These are phyloP conservation scores for Cinclus mexicanus DNA, from an alignment of 2,113 vertebrate species.

Conservation along the genomic window DNA sequence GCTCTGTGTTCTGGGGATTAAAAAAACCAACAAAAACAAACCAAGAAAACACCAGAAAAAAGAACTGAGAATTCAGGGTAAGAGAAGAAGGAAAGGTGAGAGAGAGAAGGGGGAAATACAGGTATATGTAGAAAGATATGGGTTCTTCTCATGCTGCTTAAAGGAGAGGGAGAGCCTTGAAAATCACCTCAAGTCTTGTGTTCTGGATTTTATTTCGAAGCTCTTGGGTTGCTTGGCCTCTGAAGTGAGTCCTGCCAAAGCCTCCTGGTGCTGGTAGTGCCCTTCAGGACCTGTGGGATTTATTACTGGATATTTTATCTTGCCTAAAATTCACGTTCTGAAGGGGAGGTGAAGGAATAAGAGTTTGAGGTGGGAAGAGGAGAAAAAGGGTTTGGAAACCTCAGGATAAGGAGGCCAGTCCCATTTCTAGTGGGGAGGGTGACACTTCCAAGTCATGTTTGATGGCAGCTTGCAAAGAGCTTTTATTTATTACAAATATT, in stretches of 20 bases:
- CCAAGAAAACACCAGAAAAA: not conserved
- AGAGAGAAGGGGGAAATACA: not conserved
- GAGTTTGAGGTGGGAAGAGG: not conserved
- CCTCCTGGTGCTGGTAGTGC: not conserved
- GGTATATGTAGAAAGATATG: not conserved
- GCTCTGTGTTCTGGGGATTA: not conserved
- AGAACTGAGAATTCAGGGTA: not conserved
- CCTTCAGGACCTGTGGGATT: not conserved
- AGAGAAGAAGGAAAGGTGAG: not conserved
- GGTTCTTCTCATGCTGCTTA: not conserved
- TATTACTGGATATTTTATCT: not conserved
- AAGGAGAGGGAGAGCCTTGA: not conserved
- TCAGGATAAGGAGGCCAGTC: accelerated
- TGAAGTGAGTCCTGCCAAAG: not conserved
- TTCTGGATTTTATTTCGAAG: not conserved
- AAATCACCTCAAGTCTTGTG: not conserved
- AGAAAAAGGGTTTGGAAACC: not conserved
- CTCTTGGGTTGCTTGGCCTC: not conserved
- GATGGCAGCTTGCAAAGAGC: not conserved
- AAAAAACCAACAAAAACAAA: not conserved
- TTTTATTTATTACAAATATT: not conserved
- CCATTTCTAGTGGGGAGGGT: too few species aligned
- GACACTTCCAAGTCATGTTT: accelerated
- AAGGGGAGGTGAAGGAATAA: not conserved
- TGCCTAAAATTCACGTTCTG: not conserved